A percentile compares a stretch with the other conserved stretches of the same genome.
Evolutionary conservation across 2,113 vertebrate species (phyloP).

Genomic region (Pandion haliaetus): DNA sequence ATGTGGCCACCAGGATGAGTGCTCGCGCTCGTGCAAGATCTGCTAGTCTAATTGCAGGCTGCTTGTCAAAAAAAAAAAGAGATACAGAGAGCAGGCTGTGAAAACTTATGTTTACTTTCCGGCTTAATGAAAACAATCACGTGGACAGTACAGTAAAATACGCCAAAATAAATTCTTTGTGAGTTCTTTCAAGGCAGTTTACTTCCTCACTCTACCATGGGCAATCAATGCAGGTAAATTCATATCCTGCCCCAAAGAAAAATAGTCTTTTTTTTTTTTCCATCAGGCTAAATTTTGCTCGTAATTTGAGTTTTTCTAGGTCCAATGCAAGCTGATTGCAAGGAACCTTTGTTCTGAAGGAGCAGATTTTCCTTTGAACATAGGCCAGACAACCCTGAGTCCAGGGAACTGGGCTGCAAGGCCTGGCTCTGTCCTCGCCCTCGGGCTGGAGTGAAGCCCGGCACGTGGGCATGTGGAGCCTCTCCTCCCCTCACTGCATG

Average conservation of each 20-base stretch:
- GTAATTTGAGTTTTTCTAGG: neutral
- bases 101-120: neutral
- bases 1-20: neutral
- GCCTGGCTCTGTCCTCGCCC: neutral
- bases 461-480: accelerated
- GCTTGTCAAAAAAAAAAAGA: neutral
- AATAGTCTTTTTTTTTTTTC: neutral
- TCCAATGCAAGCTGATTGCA: neutral
- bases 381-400: neutral
- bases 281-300: neutral
- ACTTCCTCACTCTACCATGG: neutral
- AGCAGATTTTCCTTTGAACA: neutral
- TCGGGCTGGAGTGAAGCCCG: neutral
- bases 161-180: neutral
- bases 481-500: neutral
- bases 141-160: neutral
- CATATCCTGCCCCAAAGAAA: neutral
- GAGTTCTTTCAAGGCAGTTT: neutral
- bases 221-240: neutral
- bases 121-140: neutral
- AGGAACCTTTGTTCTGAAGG: neutral
- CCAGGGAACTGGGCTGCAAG: neutral
- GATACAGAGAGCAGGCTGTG: neutral
- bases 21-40: accelerated
- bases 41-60: neutral